Evolutionary conservation across 2,113 vertebrate genomes (phyloP), one percentile per base, ranked within the genome.

Genomic region (Gnathonemus echidnorhynchus): DNA sequence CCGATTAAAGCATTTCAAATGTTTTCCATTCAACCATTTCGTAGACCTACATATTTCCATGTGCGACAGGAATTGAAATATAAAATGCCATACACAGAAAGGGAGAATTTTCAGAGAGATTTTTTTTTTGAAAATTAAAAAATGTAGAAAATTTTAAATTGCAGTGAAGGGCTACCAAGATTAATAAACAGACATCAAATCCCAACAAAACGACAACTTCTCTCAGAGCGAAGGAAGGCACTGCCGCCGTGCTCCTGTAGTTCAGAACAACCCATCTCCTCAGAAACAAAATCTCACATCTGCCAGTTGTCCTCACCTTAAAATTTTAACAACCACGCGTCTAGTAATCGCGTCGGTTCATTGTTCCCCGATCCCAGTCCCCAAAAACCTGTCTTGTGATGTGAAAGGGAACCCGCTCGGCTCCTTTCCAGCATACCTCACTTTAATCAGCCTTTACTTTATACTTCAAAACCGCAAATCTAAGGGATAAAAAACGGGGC

Each of bases 301-400:
- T 48, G 45, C 83, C 83, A 85, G 21, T n/a, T 85, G 19, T 19
- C 35, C 80, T 24, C 7, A 45, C 83, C 45, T 85, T 85, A n/a
- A 48, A 48, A 48, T 9, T 85, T 80, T 80, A 80, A 80, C 31
- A 39, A 80, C 74, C 35, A 92, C 88, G 92, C 90, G 90, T 92
- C 91, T 92, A 87, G 91, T 77, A 91, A 92, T 90, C 86, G 90
- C 77, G 89, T 91, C 89, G 88, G 86, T n/a, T 46, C 39, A 46
- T 62, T 88, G 39, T 88, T 66, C 5, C 88, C 13, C 58, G 13
- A 21, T 46, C 10, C 24, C 45, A 46, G 17, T 86, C 27, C 62
- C n/a, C 62, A 70, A 70, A 70, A 13, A 46, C 83, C 53, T 13
- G 5, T 45, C 50, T 45, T 66, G 49, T 85, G 39, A 86, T 84